Evolutionary conservation across 2,888 invertebrate species (phyloP), one percentile per base, ranked within the genome.

Genomic region (Macrophya alboannulata): DNA sequence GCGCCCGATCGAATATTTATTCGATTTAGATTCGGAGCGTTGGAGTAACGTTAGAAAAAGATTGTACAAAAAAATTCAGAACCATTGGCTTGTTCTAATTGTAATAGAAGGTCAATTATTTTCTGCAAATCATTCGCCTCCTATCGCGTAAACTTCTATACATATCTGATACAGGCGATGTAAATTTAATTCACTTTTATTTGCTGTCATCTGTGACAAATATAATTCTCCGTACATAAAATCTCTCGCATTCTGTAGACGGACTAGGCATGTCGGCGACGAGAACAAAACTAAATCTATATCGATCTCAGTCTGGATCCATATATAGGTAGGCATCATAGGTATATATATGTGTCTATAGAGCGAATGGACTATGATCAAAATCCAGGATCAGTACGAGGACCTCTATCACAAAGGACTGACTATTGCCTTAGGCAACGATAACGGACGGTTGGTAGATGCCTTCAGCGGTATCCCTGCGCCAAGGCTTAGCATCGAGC

Each of bases 401-500:
- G 83, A 83, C 83, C 83, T 68, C 68, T 83, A 83, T 83, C 83
- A 83, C 65, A 68, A 83, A 83, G 83, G 83, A 83, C 83, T 71
- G 81, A 68, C 83, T 84, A 79, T 68, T n/a, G 88, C 87, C 89
- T 86, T 84, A 12, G 89, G 90, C 89, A 86, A 87, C 89, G 89
- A 90, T 90, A 88, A 88, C 88, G 85, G 68, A 88, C 87, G 87
- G 87, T 88, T 90, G 48, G 31, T 51, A 71, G 62, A 40, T 51
- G 62, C 79, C 79, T 55, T 79, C 62, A 62, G 68, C 84, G 81
- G 77, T 90, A 90, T 89, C 86, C 84, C 88, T 85, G 12, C 51
- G 82, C 45, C 51, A 25, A 37, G 87, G 88, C 88, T 86, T 81
- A 81, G 83, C 65, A 51, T 48, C 45, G 68, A 31, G 71, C 88